Base-by-base conservation (phyloP, 2,113 vertebrate genomes). In the Onychostruthus taczanowskii region DNA sequence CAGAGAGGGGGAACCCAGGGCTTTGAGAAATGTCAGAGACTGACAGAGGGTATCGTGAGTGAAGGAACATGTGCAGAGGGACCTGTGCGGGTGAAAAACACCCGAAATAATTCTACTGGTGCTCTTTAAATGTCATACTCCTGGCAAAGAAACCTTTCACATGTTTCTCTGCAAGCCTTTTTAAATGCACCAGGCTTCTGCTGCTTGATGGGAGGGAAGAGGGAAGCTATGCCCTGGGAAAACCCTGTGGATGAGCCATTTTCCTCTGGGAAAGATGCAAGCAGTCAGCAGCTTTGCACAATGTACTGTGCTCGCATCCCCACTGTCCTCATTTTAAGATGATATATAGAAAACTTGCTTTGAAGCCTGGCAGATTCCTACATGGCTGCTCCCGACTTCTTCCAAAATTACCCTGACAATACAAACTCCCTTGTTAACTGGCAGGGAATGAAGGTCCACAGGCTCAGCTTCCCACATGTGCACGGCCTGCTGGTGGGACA, bases 91-190 rank as follows among this genome's bases (percentile, higher is more conserved):
- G 39, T 80, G 24, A 83, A 85, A 70, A 76, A 1, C 43, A 75
- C 39, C 14, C 2, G 0, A 76, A 80, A 73, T 28, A 77, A 91
- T 93, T 66, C 50, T 43, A 44, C 41, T 91, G 72, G 63, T 14
- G 10, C 44, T 84, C 59, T 88, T 83, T 74, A 95, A 95, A 95
- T 67, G 84, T 94, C 90, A 90, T 37, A 43, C 43, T 74, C 59
- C 85, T 89, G 87, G 93, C 93, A 95, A 41, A 95, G 75, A 37
- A 91, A 80, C 75, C 35, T 74, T 83, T 93, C 79, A n/a, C 84
- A 59, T 83, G 78, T 62, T 90, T 89, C 84, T 55, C 44, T 84
- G 79, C 62, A 67, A 90, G 82, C 20, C 47, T 91, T 67, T 94
- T 56, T 62, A 75, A 70, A 74, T 3, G 44, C 18, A 43, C 61